A percentile compares a stretch with the other conserved stretches of the same genome.
Conservation (phyloP, 2,797 vertebrate genomes). For the Ptychadena robeensis region DNA sequence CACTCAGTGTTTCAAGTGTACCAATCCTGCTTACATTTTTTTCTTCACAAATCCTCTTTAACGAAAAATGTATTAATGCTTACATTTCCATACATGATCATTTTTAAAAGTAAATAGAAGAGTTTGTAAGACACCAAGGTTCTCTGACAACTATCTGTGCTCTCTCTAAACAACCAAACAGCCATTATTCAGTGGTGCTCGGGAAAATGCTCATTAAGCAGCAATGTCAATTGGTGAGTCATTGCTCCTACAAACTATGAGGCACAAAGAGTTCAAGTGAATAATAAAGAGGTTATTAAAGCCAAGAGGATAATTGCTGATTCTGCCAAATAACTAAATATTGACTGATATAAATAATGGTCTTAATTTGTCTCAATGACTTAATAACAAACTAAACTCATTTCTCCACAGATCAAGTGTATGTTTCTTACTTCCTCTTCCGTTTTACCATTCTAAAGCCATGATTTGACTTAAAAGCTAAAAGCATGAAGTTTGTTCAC, state of each 20-base stretch:
- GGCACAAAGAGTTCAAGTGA: slow-evolving; percentile 15
- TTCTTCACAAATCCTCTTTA: neutral
- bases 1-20: neutral
- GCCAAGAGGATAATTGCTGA: neutral
- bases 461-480: too few species aligned
- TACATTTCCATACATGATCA: neutral
- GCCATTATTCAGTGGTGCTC: slow-evolving; percentile 11
- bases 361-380: neutral
- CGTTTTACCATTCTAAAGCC: too few species aligned
- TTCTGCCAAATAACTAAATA: neutral
- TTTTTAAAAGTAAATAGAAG: neutral
- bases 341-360: neutral
- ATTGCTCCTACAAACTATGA: slow-evolving; percentile 12
- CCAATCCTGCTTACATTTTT: neutral
- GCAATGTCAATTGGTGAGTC: slow-evolving; percentile 22
- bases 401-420: too few species aligned
- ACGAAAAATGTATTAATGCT: too few species aligned
- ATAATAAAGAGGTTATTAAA: slow-evolving; percentile 3
- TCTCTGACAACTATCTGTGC: neutral
- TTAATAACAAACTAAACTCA: neutral
- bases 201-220: slow-evolving; percentile 18
- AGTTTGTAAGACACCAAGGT: neutral
- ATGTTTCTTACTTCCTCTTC: too few species aligned
- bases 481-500: too few species aligned
- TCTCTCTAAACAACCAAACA: neutral